Evolutionary conservation across 2,113 vertebrate species (phyloP).

Genomic region (Jacana jacana): DNA sequence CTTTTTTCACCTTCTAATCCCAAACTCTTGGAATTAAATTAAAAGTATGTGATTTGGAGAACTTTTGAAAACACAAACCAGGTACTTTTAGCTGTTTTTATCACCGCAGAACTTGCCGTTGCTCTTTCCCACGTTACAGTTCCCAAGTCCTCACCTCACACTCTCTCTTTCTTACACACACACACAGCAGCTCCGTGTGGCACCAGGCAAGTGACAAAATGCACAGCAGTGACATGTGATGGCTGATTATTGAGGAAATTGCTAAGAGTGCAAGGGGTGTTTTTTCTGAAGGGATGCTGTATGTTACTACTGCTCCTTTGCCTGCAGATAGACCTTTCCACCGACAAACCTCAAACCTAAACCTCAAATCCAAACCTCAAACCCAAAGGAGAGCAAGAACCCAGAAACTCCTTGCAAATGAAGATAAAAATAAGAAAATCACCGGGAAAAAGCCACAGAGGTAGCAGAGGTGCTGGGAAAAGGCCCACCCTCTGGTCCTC

Average conservation of each 20-base stretch:
- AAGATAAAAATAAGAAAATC: neutral
- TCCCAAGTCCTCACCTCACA: neutral
- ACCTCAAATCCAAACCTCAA: neutral
- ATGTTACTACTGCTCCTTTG: neutral
- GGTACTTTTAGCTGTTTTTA: neutral
- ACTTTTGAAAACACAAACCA: neutral
- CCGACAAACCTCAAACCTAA: neutral
- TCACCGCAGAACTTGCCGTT: neutral
- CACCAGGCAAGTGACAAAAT: neutral
- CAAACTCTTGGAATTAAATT: neutral
- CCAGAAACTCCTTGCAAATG: neutral
- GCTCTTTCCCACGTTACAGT: neutral
- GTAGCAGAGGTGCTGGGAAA: neutral
- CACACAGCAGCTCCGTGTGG: neutral
- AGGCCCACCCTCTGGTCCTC: neutral
- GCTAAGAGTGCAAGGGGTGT: neutral
- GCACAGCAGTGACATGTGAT: neutral
- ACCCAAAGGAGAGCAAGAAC: neutral
- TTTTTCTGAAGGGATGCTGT: neutral
- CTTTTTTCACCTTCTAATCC: neutral
- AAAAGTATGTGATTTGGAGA: neutral
- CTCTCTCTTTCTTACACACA: neutral
- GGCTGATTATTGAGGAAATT: neutral
- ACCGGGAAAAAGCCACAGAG: neutral
- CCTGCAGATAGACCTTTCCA: rapidly evolving